These are phyloP conservation scores for Myripristis jacobus DNA, from an alignment of 2,797 vertebrate genomes.

Conservation along the genomic window DNA sequence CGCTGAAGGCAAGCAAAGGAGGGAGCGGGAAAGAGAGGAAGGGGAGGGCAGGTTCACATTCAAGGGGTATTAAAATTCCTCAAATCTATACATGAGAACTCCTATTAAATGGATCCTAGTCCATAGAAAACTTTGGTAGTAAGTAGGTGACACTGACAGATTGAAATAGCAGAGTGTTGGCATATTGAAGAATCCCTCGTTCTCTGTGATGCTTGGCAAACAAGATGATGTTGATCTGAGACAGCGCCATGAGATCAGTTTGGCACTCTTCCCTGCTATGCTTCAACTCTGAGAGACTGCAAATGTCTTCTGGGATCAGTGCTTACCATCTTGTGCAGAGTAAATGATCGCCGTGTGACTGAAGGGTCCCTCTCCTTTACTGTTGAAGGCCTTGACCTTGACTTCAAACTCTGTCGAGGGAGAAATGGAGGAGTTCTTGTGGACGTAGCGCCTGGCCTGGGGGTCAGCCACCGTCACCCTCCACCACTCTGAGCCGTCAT, in stretches of 20 bases:
- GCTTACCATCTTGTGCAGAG: conserved; percentile 93
- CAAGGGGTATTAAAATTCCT: conserved; percentile 79
- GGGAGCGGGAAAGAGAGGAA: conserved; percentile 4
- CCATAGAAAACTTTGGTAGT: conserved; percentile 41
- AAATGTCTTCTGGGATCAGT: not conserved
- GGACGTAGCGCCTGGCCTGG: conserved; percentile 88
- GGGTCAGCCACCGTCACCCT: conserved; percentile 91
- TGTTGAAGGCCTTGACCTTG: conserved; percentile 96
- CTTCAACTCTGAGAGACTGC: conserved; percentile 5
- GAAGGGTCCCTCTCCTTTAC: conserved; percentile 92
- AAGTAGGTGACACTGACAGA: conserved; percentile 67
- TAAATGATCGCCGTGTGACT: conserved; percentile 88
- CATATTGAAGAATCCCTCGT: conserved; percentile 41
- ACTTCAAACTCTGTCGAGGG: conserved; percentile 91
- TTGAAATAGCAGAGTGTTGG: conserved; percentile 61
- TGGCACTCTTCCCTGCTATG: not conserved
- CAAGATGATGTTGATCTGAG: conserved; percentile 21
- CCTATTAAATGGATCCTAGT: conserved; percentile 55
- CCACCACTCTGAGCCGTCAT: conserved; percentile 87
- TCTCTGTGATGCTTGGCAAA: conserved; percentile 31
- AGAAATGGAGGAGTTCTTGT: conserved; percentile 90
- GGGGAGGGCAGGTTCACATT: conserved; percentile 67
- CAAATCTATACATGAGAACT: conserved; percentile 63
- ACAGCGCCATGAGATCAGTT: conserved; percentile 25
- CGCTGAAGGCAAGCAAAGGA: conserved; percentile 24